A percentile compares a stretch with the other conserved stretches of the same genome.
Evolutionary conservation across 2,797 vertebrate genomes (phyloP).

Genomic region (Chelmon rostratus): DNA sequence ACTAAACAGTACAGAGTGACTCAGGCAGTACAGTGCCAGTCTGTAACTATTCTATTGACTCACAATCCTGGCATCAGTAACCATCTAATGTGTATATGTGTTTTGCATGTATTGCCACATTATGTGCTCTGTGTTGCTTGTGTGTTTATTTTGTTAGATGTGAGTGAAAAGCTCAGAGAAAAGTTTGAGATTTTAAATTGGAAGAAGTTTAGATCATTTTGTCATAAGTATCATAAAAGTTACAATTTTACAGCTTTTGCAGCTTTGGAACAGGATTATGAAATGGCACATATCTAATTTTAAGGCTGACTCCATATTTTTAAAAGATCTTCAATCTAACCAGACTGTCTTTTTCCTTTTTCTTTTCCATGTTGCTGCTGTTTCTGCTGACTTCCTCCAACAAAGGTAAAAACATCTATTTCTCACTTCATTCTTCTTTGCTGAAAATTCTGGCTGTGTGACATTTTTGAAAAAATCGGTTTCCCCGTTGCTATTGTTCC

Average conservation of each 20-base stretch:
- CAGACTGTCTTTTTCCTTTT: conserved; percentile 20
- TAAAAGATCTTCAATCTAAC: conserved; percentile 53
- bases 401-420: conserved; percentile 73
- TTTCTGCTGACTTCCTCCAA: conserved; percentile 32
- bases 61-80: not conserved
- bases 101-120: not conserved
- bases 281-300: not conserved
- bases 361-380: conserved; percentile 75
- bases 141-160: not conserved
- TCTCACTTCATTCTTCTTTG: not conserved
- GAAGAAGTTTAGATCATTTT: not conserved
- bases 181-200: too few relatives aligned
- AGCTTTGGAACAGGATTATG: not conserved
- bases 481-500: not conserved
- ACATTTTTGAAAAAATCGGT: not conserved
- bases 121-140: not conserved
- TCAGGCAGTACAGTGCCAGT: conserved; percentile 5
- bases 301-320: not conserved
- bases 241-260: not conserved
- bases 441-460: conserved; percentile 1
- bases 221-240: not conserved
- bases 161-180: not conserved
- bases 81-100: not conserved
- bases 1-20: not conserved
- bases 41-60: not conserved